Evolutionary conservation across 30 jellyfish, hydroid and myxozoan species (phyloP), one percentile per base, ranked within the genome.

Genomic region (Chironex yamaguchii): DNA sequence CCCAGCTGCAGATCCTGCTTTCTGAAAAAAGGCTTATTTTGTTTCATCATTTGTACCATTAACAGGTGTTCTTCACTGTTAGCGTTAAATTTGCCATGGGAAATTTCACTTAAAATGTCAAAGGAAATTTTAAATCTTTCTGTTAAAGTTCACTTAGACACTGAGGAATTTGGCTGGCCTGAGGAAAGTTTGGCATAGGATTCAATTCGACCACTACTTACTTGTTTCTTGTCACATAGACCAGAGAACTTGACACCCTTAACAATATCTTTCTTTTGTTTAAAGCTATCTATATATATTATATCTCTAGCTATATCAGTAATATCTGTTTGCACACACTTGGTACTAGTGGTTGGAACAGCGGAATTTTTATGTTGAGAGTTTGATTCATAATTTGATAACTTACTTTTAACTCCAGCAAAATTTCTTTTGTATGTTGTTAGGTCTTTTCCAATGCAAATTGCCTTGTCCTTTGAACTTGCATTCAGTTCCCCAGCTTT

Each of bases 1-100:
- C 1, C 25, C 83, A 6, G 83, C 83, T n/a, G 25, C 26, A n/a
- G 34, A 30, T 2, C 68, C 83, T 4, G 72, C 83, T 69, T 69
- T 29, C 11, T 2, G 72, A 69, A 69, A 69, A 69, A 1, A 11
- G 34, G 68, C 17, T 29, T 27, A 34, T 70, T 32, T 26, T 70
- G 71, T 23, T 6, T 32, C 2, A 70, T 30, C 84, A 32, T 70
- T 68, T 70, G 68, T 30, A 36, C 49, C 1, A 70, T 26, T 36
- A 70, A 23, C 9, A 58, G 74, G 24, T 58, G 25, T 20, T 23
- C 9, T 58, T 58, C 28, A 20, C n/a, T 58, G 20, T 58, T 20
- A 58, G 24, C 74, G 28, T 58, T 23, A 1, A 9, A 12, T 20
- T 1, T 58, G 25, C 74, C 74, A 23, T 36, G 20, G 13, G 30